Evolutionary conservation across 2,797 vertebrate species (phyloP).

Genomic region (Mareca penelope): DNA sequence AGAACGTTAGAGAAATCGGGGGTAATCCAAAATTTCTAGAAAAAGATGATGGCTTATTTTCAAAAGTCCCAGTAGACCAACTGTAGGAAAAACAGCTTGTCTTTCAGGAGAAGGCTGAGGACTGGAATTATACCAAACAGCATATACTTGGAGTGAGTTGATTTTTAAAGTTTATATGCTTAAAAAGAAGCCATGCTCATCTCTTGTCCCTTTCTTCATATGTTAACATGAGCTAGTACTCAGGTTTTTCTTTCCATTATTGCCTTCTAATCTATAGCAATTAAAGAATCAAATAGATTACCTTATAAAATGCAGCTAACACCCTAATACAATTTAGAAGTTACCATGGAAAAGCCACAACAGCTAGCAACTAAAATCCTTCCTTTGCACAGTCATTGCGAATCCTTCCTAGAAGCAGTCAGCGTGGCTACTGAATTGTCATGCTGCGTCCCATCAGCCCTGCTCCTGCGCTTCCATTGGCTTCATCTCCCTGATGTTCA

Average conservation of each 20-base stretch:
- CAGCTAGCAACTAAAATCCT: background rate
- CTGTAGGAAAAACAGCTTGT: background rate
- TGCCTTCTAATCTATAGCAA: slow-evolving; percentile 20
- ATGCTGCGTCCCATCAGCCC: background rate
- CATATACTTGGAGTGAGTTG: slow-evolving; percentile 1
- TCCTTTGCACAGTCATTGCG: background rate
- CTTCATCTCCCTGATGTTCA: background rate
- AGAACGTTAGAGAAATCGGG: background rate
- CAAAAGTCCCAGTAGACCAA: slow-evolving; percentile 23
- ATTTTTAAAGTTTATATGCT: background rate
- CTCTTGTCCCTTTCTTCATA: background rate
- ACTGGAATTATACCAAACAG: slow-evolving; percentile 5
- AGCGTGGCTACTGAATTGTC: background rate
- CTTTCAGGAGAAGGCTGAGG: slow-evolving; percentile 18
- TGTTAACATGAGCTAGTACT: background rate
- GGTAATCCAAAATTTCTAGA: background rate
- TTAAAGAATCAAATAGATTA: slow-evolving; percentile 21
- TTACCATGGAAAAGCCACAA: background rate
- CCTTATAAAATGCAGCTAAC: background rate
- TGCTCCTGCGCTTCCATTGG: background rate
- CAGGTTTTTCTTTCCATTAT: background rate
- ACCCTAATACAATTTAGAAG: background rate
- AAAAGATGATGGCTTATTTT: background rate
- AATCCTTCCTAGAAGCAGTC: background rate
- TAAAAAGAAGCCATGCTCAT: background rate